Percentiles rank a stretch among this genome's conserved stretches.
phyloP scores from a whole-genome alignment of 2,888 invertebrate species.

The Ischnura elegans region DNA sequence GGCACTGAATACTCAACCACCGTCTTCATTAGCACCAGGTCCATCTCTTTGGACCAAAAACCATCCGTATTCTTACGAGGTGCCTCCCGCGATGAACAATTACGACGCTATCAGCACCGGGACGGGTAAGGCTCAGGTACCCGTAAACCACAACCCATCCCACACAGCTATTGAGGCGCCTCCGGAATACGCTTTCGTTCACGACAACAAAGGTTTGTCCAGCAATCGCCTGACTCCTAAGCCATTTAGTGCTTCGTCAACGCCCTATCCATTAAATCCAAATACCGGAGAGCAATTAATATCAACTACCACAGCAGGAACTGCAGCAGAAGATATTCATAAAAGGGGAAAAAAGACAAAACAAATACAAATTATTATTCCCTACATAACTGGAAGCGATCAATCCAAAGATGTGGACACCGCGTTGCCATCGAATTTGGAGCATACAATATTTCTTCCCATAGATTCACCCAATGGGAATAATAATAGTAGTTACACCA shows the following conservation, averaged over 20 bases:
- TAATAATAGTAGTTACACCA: neutral
- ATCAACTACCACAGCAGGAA: neutral
- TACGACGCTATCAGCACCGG: constrained; percentile 41
- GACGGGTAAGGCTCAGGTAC: constrained; percentile 13
- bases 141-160: neutral
- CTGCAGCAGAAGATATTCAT: neutral
- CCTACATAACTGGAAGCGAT: constrained; percentile 84
- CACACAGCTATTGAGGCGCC: constrained; percentile 11
- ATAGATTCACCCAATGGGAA: constrained; percentile 72
- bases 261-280: constrained; percentile 29
- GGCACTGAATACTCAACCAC: neutral
- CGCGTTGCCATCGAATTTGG: neutral
- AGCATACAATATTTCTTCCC: neutral
- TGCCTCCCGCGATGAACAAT: constrained; percentile 3
- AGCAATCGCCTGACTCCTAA: constrained; percentile 7
- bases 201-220: neutral
- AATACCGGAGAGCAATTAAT: neutral
- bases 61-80: constrained; percentile 53
- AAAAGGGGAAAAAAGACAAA: constrained; percentile 79
- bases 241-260: constrained; percentile 69
- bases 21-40: neutral
- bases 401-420: neutral
- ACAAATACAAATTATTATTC: constrained; percentile 89
- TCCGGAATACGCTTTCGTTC: constrained; percentile 30
- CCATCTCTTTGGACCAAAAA: constrained; percentile 45